A percentile compares a stretch with the other conserved stretches of the same genome.
Evolutionary conservation across 2,113 vertebrate genomes (phyloP).

Genomic region (Petrocephalus zakoni): DNA sequence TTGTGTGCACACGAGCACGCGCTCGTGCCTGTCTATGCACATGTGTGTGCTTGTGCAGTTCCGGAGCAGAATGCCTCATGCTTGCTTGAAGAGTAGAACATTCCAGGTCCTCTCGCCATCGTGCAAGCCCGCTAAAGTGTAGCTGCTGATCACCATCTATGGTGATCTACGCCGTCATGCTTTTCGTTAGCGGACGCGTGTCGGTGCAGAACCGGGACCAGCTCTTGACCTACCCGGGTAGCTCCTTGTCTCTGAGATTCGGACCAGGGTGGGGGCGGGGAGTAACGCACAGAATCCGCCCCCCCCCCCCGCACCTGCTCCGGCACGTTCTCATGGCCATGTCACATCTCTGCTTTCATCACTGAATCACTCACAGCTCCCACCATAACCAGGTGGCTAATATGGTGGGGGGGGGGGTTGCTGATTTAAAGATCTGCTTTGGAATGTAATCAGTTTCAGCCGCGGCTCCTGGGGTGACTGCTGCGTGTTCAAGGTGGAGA

Average conservation of each 20-base stretch:
- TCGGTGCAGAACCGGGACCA: background rate
- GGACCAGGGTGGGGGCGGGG: slow-evolving; percentile 23
- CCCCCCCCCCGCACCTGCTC: slow-evolving; percentile 29
- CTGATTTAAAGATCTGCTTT: slow-evolving; percentile 34
- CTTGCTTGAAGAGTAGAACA: background rate
- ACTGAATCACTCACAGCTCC: slow-evolving; percentile 41
- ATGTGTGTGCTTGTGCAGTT: slow-evolving; percentile 36
- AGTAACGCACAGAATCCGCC: slow-evolving; percentile 21
- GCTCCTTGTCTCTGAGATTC: background rate
- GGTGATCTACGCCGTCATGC: too few relatives aligned
- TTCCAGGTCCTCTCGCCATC: background rate
- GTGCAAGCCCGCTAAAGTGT: background rate
- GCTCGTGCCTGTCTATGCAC: background rate
- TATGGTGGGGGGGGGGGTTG: slow-evolving; percentile 28
- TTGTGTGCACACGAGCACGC: background rate
- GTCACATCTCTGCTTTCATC: slow-evolving; percentile 47
- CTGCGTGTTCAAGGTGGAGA: slow-evolving; percentile 5
- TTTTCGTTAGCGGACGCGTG: background rate
- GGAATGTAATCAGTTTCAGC: slow-evolving; percentile 8
- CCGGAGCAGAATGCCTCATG: slow-evolving; percentile 22
- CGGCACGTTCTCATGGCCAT: slow-evolving; percentile 24
- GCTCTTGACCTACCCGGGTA: background rate
- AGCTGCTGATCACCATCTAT: background rate
- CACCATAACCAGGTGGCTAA: slow-evolving; percentile 37
- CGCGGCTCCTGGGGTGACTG: slow-evolving; percentile 21